Evolutionary conservation across 1,140 invertebrate genomes (phyloP).

Genomic region (Penaeus vannamei): DNA sequence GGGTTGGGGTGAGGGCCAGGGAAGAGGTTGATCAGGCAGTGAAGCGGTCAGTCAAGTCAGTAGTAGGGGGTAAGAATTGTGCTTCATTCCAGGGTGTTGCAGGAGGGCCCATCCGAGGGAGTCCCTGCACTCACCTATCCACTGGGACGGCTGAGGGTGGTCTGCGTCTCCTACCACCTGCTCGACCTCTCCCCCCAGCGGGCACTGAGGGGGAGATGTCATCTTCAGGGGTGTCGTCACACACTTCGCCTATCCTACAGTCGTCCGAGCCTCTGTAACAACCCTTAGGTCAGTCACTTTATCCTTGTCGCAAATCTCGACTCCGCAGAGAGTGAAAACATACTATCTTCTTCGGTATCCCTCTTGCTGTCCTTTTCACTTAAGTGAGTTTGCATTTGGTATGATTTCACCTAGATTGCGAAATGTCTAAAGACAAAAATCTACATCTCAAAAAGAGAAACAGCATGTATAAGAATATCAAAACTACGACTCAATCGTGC

Average conservation of each 20-base stretch:
- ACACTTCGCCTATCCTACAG: conserved; percentile 62
- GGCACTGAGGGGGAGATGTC: neutral
- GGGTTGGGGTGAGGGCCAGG: neutral
- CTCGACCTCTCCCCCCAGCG: neutral
- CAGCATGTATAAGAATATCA: too few species aligned
- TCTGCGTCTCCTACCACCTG: conserved; percentile 37
- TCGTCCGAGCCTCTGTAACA: conserved; percentile 52
- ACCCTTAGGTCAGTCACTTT: conserved; percentile 35
- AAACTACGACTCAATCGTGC: too few species aligned
- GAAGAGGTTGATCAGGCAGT: conserved; percentile 1
- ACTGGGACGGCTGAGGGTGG: neutral
- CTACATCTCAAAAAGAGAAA: too few species aligned
- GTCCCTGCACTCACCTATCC: conserved; percentile 48
- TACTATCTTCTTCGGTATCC: too few species aligned
- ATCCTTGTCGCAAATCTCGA: too few species aligned
- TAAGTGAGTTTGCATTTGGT: too few species aligned
- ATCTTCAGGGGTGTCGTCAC: conserved; percentile 31
- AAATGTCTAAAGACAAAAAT: too few species aligned
- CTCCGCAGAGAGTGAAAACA: too few species aligned
- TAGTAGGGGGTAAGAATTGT: neutral
- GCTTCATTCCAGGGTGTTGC: neutral
- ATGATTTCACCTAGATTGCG: too few species aligned
- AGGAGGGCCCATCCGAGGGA: neutral
- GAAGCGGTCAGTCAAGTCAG: conserved; percentile 33
- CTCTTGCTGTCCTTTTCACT: too few species aligned